Base-by-base conservation (phyloP, 2,113 vertebrate species). In the Zosterops hypoxanthus region DNA sequence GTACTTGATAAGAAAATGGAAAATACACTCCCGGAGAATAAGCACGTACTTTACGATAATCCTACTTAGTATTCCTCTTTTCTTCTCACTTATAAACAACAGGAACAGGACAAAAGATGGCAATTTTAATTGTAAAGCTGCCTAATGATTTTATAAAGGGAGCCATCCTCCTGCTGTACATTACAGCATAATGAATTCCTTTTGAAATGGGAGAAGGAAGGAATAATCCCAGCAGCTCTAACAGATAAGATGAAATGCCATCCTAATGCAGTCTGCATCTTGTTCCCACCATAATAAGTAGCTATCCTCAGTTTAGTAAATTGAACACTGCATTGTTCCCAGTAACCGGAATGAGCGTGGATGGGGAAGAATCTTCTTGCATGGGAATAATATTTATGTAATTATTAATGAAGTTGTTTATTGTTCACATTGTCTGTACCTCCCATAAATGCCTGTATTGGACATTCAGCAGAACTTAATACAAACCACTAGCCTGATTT, bases 81-180 rank as follows among this genome's bases (percentile, higher is more conserved):
- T 88, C 70, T 95, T 85, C 82, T 89, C 57, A 26, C 42, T 95
- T 84, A 77, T 82, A 96, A 97, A 92, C 93, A 95, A 64, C 56
- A 82, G 72, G 22, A 92, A 77, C 70, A 86, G 83, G 91, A 95
- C 83, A 93, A 97, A 96, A 94, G 73, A 93, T 20, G 36, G 73
- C 49, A 72, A 92, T 95, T 97, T 95, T 96, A 95, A 96, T 94
- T 94, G 75, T 90, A 91, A 97, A 96, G 85, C 50, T 86, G 80
- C 47, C 92, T 96, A 97, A 93, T 96, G 87, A 92, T 97, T 88
- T 94, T 71, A 95, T 89, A 94, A 95, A 95, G 80, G 65, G 68
- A 96, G 71, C 68, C 52, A n/a, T 90, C 69, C 69, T 95, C 69
- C 82, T 80, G 70, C 87, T 91, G 78, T 41, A 96, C 78, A 92